Evolutionary conservation across 37 sponge, comb jelly and placozoan genomes (phyloP), one percentile per base, ranked within the genome.

Genomic region (Ephydatia muelleri): DNA sequence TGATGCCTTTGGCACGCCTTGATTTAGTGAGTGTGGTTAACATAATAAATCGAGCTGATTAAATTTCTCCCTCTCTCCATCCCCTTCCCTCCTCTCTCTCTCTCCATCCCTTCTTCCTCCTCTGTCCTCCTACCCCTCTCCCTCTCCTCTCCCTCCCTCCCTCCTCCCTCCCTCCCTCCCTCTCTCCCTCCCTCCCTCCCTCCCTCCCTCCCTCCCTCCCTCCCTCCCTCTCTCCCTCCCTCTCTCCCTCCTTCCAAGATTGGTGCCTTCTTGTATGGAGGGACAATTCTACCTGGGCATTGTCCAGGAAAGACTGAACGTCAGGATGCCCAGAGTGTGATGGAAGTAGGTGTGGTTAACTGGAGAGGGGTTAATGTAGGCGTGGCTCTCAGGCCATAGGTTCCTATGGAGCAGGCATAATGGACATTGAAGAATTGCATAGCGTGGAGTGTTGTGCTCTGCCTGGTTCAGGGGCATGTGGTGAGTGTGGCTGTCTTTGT

Each of bases 1-100:
- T 89, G 57, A 93, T 93, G 93, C 90, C 93, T 4, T 23, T 93
- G 28, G 93, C 93, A 23, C 43, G 93, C n/a, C 80, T 93, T 16
- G 66, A 93, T 76, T 76, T 80, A 32, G 89, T 92, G 72, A 80
- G 91, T 40, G 57, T 57, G 57, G 57, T 57, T 57, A 57, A 21
- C 1, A 11, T 57, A 21, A 14, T 57, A 11, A 19, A 57, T 1
- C 43, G 43, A 6, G 3, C 3, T 43, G 6, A 9, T 9, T 43
- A 43, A 9, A 43, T 43, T n/a, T 33, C 76, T 43, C 47, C 8
- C 47, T 11, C 4, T 4, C 8, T 11, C 47, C 47, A 43, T 43
- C 47, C 43, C 43, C 43, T 43, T 6, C 43, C 43, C 43, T 43
- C 43, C 6, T 6, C 6, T 6, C 43, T 43, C 43, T 6, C 43